Percentiles rank a stretch among this genome's conserved stretches.
These are phyloP conservation scores for Tyrannus savana DNA, from an alignment of 2,113 vertebrate species.

Conservation along the genomic window DNA sequence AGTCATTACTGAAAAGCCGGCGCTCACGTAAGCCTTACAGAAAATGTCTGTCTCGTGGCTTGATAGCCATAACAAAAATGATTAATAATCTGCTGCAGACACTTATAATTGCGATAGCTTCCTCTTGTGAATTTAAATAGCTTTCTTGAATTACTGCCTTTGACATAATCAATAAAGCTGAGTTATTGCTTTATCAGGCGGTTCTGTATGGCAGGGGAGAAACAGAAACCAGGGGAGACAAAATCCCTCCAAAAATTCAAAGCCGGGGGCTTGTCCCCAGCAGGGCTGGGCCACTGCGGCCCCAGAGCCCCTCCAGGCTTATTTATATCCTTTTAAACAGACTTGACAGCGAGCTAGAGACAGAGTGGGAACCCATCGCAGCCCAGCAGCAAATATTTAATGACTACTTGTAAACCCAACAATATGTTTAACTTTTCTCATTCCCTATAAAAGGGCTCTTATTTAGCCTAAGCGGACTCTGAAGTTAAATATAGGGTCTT, in stretches of 20 bases:
- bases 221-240: neutral
- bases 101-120: slow-evolving; percentile 68
- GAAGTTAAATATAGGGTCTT: neutral
- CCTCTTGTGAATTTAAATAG: slow-evolving; percentile 72
- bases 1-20: neutral
- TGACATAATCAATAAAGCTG: slow-evolving; percentile 70
- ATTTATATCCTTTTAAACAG: neutral
- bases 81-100: slow-evolving; percentile 69
- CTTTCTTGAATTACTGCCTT: slow-evolving; percentile 70
- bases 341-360: neutral
- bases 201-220: neutral
- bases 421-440: neutral
- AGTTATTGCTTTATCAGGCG: slow-evolving; percentile 37
- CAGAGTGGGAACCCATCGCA: neutral
- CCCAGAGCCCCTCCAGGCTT: neutral
- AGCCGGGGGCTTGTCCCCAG: neutral
- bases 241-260: neutral
- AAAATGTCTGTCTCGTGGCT: slow-evolving; percentile 57
- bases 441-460: neutral
- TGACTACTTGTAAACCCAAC: neutral
- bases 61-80: slow-evolving; percentile 66
- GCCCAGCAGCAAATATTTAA: slow-evolving; percentile 33
- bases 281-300: neutral
- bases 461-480: neutral
- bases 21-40: neutral